A percentile compares a stretch with the other conserved stretches of the same genome.
Evolutionary conservation across 2,113 vertebrate genomes (phyloP).

Genomic region (Calypte anna): DNA sequence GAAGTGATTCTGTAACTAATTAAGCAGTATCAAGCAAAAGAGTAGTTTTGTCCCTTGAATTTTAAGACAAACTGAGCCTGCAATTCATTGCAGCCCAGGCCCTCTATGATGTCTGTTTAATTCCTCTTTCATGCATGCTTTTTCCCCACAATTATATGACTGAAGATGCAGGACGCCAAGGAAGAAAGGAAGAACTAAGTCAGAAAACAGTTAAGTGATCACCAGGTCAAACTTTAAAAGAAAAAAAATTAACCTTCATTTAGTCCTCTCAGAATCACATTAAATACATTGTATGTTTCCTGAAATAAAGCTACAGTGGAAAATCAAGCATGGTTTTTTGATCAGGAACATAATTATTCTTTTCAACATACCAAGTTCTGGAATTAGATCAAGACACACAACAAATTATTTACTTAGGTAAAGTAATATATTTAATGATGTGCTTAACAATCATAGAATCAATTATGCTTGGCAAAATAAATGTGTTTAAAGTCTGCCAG

Average conservation of each 20-base stretch:
- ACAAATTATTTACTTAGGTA: constrained; percentile 10
- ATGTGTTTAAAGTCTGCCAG: constrained; percentile 14
- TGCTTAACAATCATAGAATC: constrained; percentile 30
- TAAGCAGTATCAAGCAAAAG: background rate
- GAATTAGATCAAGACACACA: constrained; percentile 41
- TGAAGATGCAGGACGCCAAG: background rate
- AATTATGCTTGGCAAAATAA: constrained; percentile 53
- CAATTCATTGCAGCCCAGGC: background rate
- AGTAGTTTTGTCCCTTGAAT: background rate
- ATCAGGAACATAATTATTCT: background rate
- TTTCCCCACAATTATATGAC: background rate
- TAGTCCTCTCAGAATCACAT: background rate
- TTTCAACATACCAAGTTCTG: constrained; percentile 38
- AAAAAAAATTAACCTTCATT: background rate
- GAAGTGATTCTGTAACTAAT: background rate
- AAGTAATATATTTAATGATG: constrained; percentile 40
- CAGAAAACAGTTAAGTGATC: background rate
- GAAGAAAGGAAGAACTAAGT: background rate
- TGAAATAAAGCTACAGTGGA: background rate
- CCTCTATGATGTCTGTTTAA: background rate
- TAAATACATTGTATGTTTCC: background rate
- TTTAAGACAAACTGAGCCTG: background rate
- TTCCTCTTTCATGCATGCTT: background rate
- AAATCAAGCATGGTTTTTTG: background rate
- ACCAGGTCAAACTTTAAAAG: background rate